A percentile compares a stretch with the other conserved stretches of the same genome.
Evolutionary conservation across 2,113 vertebrate genomes (phyloP).

Genomic region (Amphilophus citrinellus): DNA sequence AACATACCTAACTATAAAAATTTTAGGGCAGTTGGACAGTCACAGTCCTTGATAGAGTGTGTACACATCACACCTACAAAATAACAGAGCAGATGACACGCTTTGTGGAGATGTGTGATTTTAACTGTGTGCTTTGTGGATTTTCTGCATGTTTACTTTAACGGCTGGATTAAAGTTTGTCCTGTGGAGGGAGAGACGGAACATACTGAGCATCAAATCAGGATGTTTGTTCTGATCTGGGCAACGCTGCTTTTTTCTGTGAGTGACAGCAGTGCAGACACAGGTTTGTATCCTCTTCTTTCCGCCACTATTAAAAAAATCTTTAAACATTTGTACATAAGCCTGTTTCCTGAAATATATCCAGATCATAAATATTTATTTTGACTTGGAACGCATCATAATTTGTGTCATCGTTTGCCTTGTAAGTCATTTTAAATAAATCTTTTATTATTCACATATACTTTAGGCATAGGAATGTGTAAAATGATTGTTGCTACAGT

Average conservation of each 20-base stretch:
- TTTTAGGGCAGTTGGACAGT: too few species aligned
- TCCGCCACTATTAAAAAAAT: background rate
- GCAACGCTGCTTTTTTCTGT: conserved; percentile 23
- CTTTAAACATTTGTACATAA: background rate
- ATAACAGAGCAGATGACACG: background rate
- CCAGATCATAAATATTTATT: background rate
- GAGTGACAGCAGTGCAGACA: background rate
- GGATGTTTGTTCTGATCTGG: conserved; percentile 55
- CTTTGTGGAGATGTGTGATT: background rate
- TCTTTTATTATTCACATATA: too few species aligned
- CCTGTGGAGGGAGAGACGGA: background rate
- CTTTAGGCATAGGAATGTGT: too few species aligned
- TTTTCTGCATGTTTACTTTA: background rate
- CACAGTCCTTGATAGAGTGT: too few species aligned
- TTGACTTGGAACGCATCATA: too few species aligned
- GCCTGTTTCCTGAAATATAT: background rate
- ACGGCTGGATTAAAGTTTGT: background rate
- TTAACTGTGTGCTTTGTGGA: background rate
- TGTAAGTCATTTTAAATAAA: too few species aligned
- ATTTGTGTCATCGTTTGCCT: too few species aligned
- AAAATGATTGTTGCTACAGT: background rate
- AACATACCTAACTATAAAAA: too few species aligned
- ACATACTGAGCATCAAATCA: background rate
- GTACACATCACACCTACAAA: background rate
- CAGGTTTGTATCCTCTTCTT: conserved; percentile 25